These are phyloP conservation scores for Tragelaphus scriptus DNA, from an alignment of 2,113 vertebrate genomes.

Conservation along the genomic window DNA sequence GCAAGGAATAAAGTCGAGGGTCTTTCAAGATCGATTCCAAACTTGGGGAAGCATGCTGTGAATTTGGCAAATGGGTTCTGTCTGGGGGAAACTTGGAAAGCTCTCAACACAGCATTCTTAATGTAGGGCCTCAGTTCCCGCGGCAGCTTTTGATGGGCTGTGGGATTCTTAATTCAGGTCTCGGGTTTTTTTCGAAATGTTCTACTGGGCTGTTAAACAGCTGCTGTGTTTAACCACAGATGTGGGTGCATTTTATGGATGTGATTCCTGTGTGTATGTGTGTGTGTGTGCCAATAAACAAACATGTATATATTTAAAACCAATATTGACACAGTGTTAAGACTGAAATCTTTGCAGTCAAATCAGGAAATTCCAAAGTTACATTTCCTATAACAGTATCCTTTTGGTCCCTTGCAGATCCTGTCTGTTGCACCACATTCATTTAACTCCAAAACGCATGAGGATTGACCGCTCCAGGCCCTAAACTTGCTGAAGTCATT, in stretches of 20 bases:
- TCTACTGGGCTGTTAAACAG: conserved; percentile 64
- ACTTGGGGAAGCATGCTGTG: conserved; percentile 38
- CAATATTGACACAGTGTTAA: conserved; percentile 70
- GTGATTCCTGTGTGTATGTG: conserved; percentile 61
- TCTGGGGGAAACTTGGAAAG: conserved; percentile 50
- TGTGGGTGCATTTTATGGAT: conserved; percentile 65
- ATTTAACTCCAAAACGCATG: not conserved
- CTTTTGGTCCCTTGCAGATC: not conserved
- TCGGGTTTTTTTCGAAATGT: conserved; percentile 25
- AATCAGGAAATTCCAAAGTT: conserved; percentile 69
- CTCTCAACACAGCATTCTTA: conserved; percentile 39
- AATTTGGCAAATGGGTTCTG: conserved; percentile 56
- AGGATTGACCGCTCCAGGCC: not conserved
- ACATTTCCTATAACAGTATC: conserved; percentile 1
- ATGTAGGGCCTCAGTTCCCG: conserved; percentile 28
- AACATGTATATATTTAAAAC: conserved; percentile 70
- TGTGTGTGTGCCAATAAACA: conserved; percentile 62
- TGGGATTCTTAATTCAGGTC: conserved; percentile 60
- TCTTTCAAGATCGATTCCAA: conserved; percentile 55
- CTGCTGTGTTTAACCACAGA: conserved; percentile 69
- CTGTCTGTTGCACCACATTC: not conserved
- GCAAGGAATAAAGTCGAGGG: conserved; percentile 37
- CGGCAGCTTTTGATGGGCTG: conserved; percentile 18
- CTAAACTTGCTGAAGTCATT: not conserved
- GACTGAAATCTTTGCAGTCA: conserved; percentile 60